Evolutionary conservation across 2,797 vertebrate genomes (phyloP).

Genomic region (Urosaurus nigricauda): DNA sequence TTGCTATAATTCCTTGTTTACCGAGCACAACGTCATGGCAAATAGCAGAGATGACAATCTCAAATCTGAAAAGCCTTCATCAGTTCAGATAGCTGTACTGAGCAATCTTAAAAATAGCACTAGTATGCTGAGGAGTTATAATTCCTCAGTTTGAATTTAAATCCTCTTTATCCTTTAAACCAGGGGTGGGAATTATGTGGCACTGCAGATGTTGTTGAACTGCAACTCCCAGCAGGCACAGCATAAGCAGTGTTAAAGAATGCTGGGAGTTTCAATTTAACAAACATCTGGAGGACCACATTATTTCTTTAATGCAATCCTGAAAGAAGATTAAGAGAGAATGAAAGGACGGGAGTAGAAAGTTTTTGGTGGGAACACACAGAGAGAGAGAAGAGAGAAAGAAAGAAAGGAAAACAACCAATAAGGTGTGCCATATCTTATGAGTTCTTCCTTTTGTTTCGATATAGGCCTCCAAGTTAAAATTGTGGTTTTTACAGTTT

Average conservation of each 20-base stretch:
- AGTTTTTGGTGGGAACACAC: background rate
- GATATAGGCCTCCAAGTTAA: too few species aligned
- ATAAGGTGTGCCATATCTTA: background rate
- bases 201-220: too few species aligned
- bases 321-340: constrained; percentile 18
- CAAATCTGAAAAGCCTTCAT: constrained; percentile 47
- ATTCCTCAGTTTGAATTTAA: constrained; percentile 29
- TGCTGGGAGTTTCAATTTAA: too few species aligned
- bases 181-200: too few species aligned
- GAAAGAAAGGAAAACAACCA: background rate
- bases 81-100: constrained; percentile 37
- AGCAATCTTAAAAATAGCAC: constrained; percentile 47
- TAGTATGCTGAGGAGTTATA: constrained; percentile 31
- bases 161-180: constrained; percentile 15
- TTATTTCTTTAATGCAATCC: background rate
- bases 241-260: too few species aligned
- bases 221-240: too few species aligned
- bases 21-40: constrained; percentile 39
- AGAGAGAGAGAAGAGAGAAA: background rate
- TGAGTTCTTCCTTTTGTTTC: too few species aligned
- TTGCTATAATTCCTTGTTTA: constrained; percentile 42
- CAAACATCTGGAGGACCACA: too few species aligned
- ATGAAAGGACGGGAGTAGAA: constrained; percentile 30
- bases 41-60: constrained; percentile 43
- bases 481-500: background rate